These are phyloP conservation scores for Cebus imitator DNA, from an alignment of 2,113 vertebrate species.

Conservation along the genomic window DNA sequence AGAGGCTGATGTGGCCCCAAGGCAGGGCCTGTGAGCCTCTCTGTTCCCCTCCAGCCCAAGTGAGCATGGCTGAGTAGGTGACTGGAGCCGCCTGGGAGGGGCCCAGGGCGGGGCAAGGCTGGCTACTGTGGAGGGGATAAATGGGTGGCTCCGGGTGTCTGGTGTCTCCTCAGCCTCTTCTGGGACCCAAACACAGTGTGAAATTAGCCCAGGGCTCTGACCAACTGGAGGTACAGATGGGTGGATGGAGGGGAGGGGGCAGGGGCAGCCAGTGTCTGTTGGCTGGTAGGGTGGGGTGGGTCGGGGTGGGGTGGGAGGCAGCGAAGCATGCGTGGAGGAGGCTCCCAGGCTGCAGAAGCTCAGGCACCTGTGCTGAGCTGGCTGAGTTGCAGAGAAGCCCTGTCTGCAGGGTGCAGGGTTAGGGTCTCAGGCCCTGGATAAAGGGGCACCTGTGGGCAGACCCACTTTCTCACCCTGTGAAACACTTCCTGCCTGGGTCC, in stretches of 20 bases:
- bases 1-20: background rate
- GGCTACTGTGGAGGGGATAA: conserved; percentile 79
- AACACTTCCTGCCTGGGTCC: background rate
- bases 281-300: background rate
- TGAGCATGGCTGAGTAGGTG: background rate
- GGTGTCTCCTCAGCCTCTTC: background rate
- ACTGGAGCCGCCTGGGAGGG: background rate
- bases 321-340: background rate
- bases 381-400: background rate
- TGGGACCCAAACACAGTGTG: background rate
- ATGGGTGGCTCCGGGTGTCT: conserved; percentile 79
- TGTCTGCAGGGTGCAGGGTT: fast-evolving
- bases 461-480: background rate
- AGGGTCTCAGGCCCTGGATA: fast-evolving
- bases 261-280: background rate
- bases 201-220: background rate
- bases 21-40: conserved; percentile 51
- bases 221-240: background rate
- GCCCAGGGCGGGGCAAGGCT: background rate
- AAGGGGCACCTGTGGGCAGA: fast-evolving
- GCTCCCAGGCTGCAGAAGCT: conserved; percentile 1
- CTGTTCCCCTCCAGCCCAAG: conserved; percentile 48
- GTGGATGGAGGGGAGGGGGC: background rate
- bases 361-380: background rate
- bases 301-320: background rate